Evolutionary conservation across 92 coral and sea anemone species (phyloP).

Genomic region (Pocillopora meandrina): DNA sequence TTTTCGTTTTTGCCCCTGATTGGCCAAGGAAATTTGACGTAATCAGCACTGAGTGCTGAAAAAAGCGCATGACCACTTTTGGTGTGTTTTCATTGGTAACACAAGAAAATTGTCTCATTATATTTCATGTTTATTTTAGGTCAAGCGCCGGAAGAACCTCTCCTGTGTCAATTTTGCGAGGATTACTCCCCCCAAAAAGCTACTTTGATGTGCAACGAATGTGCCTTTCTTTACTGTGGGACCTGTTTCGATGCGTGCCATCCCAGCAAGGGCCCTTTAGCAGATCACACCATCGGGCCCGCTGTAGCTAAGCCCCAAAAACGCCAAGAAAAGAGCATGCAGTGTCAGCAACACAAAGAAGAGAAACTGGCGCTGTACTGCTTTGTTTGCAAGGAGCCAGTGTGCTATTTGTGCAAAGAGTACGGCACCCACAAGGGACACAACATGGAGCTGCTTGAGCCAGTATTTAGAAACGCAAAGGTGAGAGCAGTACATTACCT

Average conservation of each 20-base stretch:
- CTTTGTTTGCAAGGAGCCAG: conserved; percentile 63
- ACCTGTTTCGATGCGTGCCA: conserved; percentile 82
- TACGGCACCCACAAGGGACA: conserved; percentile 72
- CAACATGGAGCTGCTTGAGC: conserved; percentile 71
- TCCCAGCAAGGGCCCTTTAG: conserved; percentile 86
- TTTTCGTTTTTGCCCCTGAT: too few relatives aligned
- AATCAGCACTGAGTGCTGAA: too few relatives aligned
- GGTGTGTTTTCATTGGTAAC: too few relatives aligned
- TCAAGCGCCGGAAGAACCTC: conserved; percentile 40
- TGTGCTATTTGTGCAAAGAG: conserved; percentile 85
- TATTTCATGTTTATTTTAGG: conserved; percentile 35
- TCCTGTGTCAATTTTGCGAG: conserved; percentile 88
- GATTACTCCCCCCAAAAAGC: conserved; percentile 79
- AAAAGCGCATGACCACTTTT: too few relatives aligned
- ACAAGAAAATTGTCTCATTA: too few relatives aligned
- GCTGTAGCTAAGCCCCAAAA: conserved; percentile 63
- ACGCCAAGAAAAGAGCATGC: conserved; percentile 64
- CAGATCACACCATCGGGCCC: conserved; percentile 77
- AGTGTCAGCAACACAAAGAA: conserved; percentile 66
- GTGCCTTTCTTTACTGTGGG: conserved; percentile 81
- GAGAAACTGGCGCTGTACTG: conserved; percentile 78
- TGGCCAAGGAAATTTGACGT: too few relatives aligned
- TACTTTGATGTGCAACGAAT: conserved; percentile 78
- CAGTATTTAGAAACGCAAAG: conserved; percentile 83
- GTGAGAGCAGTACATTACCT: conserved; percentile 22